phyloP scores from a whole-genome alignment of 2,113 vertebrate species.

The Peromyscus californicus region DNA sequence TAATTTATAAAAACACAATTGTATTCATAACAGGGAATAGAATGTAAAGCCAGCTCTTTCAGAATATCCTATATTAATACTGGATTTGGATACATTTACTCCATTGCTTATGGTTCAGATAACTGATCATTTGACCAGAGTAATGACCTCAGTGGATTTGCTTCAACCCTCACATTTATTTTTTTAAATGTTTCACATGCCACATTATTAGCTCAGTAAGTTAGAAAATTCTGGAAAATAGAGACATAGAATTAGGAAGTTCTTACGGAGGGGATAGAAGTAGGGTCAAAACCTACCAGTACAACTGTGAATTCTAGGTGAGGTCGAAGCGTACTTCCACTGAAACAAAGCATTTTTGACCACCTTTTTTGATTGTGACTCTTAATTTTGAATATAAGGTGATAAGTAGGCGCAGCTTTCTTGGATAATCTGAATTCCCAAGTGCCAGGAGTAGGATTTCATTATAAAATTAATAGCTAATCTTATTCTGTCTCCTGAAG shows the following conservation, averaged over 20 bases:
- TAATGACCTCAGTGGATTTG: constrained; percentile 89
- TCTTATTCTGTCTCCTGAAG: constrained; percentile 89
- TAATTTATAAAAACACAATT: constrained; percentile 73
- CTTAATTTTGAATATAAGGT: constrained; percentile 85
- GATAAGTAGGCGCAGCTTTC: constrained; percentile 87
- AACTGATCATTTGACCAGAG: constrained; percentile 86
- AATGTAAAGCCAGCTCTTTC: constrained; percentile 83
- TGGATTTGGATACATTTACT: constrained; percentile 78
- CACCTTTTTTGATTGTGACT: constrained; percentile 86
- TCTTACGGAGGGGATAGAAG: constrained; percentile 80
- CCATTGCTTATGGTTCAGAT: constrained; percentile 82
- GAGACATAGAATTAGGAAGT: constrained; percentile 86
- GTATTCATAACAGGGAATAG: constrained; percentile 76
- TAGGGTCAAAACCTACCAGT: constrained; percentile 78
- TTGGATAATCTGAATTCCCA: constrained; percentile 88
- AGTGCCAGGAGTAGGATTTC: constrained; percentile 89
- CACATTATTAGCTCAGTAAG: constrained; percentile 79
- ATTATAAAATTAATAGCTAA: constrained; percentile 86
- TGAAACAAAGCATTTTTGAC: constrained; percentile 80
- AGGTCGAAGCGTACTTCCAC: constrained; percentile 73
- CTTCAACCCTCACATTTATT: constrained; percentile 85
- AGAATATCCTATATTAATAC: constrained; percentile 83
- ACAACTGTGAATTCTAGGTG: constrained; percentile 78
- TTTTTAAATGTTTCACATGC: constrained; percentile 73
- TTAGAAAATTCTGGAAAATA: constrained; percentile 84